Conservation (phyloP, 2,113 vertebrate species). For the Smithornis capensis region DNA sequence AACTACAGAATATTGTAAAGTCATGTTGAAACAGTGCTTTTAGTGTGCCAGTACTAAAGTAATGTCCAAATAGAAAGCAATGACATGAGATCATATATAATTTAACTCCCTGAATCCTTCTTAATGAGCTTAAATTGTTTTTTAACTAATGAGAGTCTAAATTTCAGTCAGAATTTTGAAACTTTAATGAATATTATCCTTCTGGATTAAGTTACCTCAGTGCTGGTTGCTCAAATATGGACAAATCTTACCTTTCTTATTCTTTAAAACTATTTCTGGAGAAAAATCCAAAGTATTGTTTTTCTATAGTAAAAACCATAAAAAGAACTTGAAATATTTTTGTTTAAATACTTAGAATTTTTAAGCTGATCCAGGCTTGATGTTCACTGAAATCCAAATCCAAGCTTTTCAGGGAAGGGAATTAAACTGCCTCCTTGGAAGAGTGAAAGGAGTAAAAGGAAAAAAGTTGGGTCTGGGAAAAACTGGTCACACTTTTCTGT, state of each 20-base stretch:
- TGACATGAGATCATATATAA: too few species aligned
- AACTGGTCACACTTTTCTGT: not conserved
- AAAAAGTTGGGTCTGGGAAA: not conserved
- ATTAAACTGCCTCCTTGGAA: not conserved
- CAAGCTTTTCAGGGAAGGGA: not conserved
- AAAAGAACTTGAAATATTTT: not conserved
- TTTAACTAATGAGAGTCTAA: not conserved
- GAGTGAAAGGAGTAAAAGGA: not conserved
- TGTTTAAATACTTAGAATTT: not conserved
- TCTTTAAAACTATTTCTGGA: not conserved
- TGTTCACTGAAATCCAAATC: not conserved
- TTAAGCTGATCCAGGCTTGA: not conserved
- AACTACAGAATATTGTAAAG: not conserved
- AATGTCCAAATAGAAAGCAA: not conserved
- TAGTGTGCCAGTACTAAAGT: not conserved
- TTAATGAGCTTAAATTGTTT: not conserved
- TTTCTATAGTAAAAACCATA: not conserved
- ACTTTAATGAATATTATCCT: not conserved
- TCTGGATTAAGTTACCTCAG: not conserved
- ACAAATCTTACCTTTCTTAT: not conserved
- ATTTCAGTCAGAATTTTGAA: not conserved
- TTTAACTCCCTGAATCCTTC: not conserved
- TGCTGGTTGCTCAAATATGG: not conserved
- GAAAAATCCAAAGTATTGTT: not conserved
- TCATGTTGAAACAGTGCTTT: not conserved